Conservation (phyloP, 2,888 invertebrate genomes). For the Mesodorylaimus sp. region DNA sequence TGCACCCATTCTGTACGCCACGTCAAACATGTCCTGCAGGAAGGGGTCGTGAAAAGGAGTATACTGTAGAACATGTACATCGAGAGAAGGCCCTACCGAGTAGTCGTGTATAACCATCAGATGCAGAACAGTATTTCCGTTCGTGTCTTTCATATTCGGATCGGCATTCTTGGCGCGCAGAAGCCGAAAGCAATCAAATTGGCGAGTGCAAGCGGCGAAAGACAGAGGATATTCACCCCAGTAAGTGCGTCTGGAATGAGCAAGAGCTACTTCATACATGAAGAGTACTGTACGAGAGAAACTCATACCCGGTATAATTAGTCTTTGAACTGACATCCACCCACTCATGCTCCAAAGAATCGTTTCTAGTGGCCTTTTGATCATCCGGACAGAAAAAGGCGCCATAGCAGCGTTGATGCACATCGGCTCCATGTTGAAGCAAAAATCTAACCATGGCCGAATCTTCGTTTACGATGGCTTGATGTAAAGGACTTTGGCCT, state of each 20-base stretch:
- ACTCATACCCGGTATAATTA: slow-evolving; percentile 58
- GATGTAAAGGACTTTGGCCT: slow-evolving; percentile 47
- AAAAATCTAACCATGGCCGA: slow-evolving; percentile 89
- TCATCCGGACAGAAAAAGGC: slow-evolving; percentile 95
- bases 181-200: slow-evolving; percentile 86
- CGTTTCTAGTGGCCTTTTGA: slow-evolving; percentile 66
- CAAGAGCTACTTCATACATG: no score
- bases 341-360: slow-evolving; percentile 75
- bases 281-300: no score
- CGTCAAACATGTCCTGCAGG: slow-evolving; percentile 63
- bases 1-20: slow-evolving; percentile 79
- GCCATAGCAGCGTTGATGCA: slow-evolving; percentile 71
- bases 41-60: not conserved
- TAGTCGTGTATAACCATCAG: slow-evolving; percentile 89
- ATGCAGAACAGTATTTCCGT: slow-evolving; percentile 89
- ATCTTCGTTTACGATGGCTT: slow-evolving; percentile 95
- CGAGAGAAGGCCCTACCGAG: slow-evolving; percentile 39
- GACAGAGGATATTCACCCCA: slow-evolving; percentile 95
- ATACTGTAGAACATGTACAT: not conserved
- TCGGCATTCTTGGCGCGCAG: slow-evolving; percentile 82
- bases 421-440: slow-evolving; percentile 70
- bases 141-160: slow-evolving; percentile 82
- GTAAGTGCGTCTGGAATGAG: slow-evolving; percentile 65
- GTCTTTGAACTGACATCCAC: slow-evolving; percentile 60
- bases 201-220: slow-evolving; percentile 86